phyloP scores from a whole-genome alignment of 2,113 vertebrate species.

The Pterocles orientalis region DNA sequence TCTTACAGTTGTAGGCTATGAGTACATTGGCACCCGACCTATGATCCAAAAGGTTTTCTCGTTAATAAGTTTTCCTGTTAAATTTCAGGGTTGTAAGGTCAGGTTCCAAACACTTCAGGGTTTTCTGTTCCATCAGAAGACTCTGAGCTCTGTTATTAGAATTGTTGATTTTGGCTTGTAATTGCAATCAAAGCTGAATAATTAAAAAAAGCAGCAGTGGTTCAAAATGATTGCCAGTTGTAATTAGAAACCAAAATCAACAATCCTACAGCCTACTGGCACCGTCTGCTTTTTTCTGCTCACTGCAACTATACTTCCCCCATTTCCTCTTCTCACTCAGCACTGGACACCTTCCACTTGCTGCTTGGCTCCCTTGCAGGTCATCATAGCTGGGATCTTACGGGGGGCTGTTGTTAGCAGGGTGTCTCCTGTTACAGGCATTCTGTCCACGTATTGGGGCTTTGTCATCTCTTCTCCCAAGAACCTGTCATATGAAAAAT shows the following conservation, averaged over 20 bases:
- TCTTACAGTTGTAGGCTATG: neutral
- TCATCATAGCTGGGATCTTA: neutral
- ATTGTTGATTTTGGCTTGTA: conserved; percentile 48
- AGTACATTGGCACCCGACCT: neutral
- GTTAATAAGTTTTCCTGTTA: neutral
- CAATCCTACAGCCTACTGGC: neutral
- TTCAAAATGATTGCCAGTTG: conserved; percentile 23
- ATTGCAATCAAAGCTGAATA: conserved; percentile 26
- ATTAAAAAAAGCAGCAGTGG: conserved; percentile 1
- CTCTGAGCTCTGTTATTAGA: neutral
- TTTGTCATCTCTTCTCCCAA: neutral
- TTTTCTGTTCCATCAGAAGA: conserved; percentile 9
- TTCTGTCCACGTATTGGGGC: neutral
- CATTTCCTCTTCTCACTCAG: neutral
- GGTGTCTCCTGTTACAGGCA: neutral
- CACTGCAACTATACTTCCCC: neutral
- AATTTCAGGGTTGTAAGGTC: neutral
- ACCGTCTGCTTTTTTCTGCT: neutral
- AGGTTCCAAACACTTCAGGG: neutral
- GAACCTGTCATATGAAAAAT: neutral
- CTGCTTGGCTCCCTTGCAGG: neutral
- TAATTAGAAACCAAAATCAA: conserved; percentile 48
- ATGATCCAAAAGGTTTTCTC: neutral
- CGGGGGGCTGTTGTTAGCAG: neutral
- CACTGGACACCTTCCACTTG: neutral